Evolutionary conservation across 2,113 vertebrate genomes (phyloP).

Genomic region (Lipophrys pholis): DNA sequence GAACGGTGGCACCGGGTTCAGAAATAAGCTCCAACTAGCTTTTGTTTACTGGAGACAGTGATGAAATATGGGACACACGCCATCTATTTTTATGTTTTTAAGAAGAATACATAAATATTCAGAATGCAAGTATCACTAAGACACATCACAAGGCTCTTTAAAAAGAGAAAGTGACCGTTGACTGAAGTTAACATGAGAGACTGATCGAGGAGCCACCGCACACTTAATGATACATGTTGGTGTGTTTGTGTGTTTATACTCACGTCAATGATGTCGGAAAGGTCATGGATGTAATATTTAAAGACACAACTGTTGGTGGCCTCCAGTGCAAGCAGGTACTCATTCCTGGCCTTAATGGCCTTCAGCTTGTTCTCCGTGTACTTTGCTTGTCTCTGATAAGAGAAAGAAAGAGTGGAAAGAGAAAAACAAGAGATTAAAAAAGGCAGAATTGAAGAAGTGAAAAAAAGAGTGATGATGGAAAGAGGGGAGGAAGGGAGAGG

Average conservation of each 20-base stretch:
- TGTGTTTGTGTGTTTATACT: slow-evolving; percentile 75
- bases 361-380: slow-evolving; percentile 98
- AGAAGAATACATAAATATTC: too few species aligned
- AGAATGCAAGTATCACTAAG: too few species aligned
- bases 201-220: too few species aligned
- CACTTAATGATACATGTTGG: not conserved
- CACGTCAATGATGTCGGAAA: slow-evolving; percentile 98
- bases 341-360: slow-evolving; percentile 97
- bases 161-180: too few species aligned
- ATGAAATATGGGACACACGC: too few species aligned
- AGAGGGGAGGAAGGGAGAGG: slow-evolving; percentile 18
- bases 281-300: slow-evolving; percentile 99
- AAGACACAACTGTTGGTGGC: slow-evolving; percentile 97
- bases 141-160: too few species aligned
- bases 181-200: too few species aligned
- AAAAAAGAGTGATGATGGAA: slow-evolving; percentile 7
- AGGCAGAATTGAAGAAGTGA: not conserved
- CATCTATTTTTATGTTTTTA: too few species aligned
- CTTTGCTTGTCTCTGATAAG: slow-evolving; percentile 93
- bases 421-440: not conserved
- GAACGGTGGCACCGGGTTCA: too few species aligned
- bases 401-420: slow-evolving; percentile 5
- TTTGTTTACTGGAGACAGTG: too few species aligned
- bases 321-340: slow-evolving; percentile 96
- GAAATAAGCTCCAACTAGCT: too few species aligned